Base-by-base conservation (phyloP, 2,888 invertebrate genomes). In the Heliconius ethilla region DNA sequence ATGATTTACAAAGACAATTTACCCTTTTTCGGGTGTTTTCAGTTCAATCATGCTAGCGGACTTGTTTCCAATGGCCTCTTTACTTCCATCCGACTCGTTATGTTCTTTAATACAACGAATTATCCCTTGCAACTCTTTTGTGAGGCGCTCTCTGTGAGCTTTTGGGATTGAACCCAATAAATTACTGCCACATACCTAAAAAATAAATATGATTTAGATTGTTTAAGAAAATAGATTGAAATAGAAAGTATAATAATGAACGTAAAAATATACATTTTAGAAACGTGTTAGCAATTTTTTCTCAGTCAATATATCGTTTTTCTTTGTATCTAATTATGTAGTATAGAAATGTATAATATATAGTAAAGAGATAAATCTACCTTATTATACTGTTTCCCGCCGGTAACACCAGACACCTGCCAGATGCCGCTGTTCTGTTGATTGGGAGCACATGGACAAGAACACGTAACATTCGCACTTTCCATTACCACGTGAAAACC, bases 401-500 rank as follows among this genome's bases (percentile, higher is more conserved):
- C 91, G 3, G 91, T 82, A 0, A 92, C 83, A 0, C 93, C 94
- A 0, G 93, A 92, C 10, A 94, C 91, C 80, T 94, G 92, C 94
- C 94, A 95, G 65, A 92, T 81, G 55, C 93, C 92, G 80, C 91
- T 92, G 84, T 88, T 92, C 81, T 93, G 89, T 63, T 86, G 85
- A 63, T 85, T 86, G 22, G 83, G 80, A 15, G 84, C 81, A 0
- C 86, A 81, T 0, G 94, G 94, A 69, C 94, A 95, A 1, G 92
- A 91, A 79, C 94, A 95, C 0, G 87, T 85, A 6, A 84, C 25
- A 69, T 86, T 84, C 0, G 86, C 83, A 51, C 90, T 92, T 79
- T 94, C 93, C 82, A 95, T 80, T 63, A 91, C 89, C 69, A 94
- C 93, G 78, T 91, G 90, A 1, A 94, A 84, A 1, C 94, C 94